Evolutionary conservation across 2,797 vertebrate species (phyloP).

Genomic region (Micromesistius poutassou): DNA sequence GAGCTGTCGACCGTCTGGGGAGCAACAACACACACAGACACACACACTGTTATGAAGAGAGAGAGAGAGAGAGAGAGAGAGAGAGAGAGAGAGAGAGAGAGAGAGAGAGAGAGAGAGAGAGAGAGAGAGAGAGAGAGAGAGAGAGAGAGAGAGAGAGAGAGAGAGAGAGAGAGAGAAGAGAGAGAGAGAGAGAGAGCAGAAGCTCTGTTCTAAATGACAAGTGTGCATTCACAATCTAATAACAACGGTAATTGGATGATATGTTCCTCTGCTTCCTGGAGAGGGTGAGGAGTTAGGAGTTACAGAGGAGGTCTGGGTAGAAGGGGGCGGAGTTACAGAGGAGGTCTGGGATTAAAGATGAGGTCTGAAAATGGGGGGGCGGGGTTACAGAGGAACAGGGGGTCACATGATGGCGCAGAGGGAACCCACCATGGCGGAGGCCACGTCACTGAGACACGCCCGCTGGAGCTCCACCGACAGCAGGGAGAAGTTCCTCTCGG

Average conservation of each 20-base stretch:
- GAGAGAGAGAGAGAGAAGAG: too few relatives aligned
- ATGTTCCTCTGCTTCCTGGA: slow-evolving; percentile 57
- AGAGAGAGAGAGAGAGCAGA: slow-evolving; percentile 34
- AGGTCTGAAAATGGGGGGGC: background rate
- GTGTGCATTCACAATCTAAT: slow-evolving; percentile 55
- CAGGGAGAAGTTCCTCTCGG: slow-evolving; percentile 87
- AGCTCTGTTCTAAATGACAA: slow-evolving; percentile 48
- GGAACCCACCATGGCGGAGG: slow-evolving; percentile 83
- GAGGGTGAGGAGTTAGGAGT: too few relatives aligned
- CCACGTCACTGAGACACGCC: slow-evolving; percentile 78
- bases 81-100: too few relatives aligned
- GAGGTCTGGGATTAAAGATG: background rate
- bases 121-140: too few relatives aligned
- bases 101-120: too few relatives aligned
- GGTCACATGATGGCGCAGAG: slow-evolving; percentile 12
- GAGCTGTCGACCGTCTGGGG: slow-evolving; percentile 83
- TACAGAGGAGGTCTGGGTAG: background rate
- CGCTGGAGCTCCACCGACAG: slow-evolving; percentile 84
- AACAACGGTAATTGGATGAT: slow-evolving; percentile 58
- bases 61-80: too few relatives aligned
- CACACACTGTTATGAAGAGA: background rate
- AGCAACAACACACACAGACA: background rate
- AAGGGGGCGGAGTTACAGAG: background rate
- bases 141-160: too few relatives aligned
- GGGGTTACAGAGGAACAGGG: slow-evolving; percentile 10